These are phyloP conservation scores for Rhyacophila evoluta DNA, from an alignment of 2,888 invertebrate genomes.

Conservation along the genomic window DNA sequence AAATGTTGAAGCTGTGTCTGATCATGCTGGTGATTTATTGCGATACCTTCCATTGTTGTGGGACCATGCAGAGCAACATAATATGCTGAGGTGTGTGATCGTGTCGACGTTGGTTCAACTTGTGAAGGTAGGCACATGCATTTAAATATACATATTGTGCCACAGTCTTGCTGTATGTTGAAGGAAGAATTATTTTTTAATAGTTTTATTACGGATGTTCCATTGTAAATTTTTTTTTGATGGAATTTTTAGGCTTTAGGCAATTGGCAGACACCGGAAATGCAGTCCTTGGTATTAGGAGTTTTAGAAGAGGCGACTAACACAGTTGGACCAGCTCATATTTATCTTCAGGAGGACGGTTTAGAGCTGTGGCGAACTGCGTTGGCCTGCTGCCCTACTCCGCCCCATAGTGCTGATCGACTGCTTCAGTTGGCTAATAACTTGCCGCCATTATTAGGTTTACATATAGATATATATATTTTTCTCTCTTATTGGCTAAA, in stretches of 20 bases:
- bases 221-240: no score
- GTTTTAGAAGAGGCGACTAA: slow-evolving; percentile 75
- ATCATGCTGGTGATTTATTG: slow-evolving; percentile 78
- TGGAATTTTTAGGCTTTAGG: slow-evolving; percentile 67
- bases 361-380: slow-evolving; percentile 90
- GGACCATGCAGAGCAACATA: slow-evolving; percentile 88
- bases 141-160: no score
- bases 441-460: slow-evolving; percentile 80
- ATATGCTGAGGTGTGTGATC: slow-evolving; percentile 92
- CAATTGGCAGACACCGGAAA: slow-evolving; percentile 68
- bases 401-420: slow-evolving; percentile 57
- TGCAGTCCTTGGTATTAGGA: slow-evolving; percentile 74
- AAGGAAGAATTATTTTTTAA: no score
- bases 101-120: slow-evolving; percentile 88
- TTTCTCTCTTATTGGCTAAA: no score
- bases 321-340: slow-evolving; percentile 81
- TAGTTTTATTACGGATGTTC: no score
- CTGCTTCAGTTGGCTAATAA: slow-evolving; percentile 81
- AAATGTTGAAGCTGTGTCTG: slow-evolving; percentile 78
- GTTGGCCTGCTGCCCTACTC: slow-evolving; percentile 74
- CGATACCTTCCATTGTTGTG: slow-evolving; percentile 89
- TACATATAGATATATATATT: no score
- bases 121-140: slow-evolving; percentile 86
- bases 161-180: no score
- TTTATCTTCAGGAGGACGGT: slow-evolving; percentile 93